A percentile compares a stretch with the other conserved stretches of the same genome.
These are phyloP conservation scores for Tauraco erythrolophus DNA, from an alignment of 2,113 vertebrate genomes.

Conservation along the genomic window DNA sequence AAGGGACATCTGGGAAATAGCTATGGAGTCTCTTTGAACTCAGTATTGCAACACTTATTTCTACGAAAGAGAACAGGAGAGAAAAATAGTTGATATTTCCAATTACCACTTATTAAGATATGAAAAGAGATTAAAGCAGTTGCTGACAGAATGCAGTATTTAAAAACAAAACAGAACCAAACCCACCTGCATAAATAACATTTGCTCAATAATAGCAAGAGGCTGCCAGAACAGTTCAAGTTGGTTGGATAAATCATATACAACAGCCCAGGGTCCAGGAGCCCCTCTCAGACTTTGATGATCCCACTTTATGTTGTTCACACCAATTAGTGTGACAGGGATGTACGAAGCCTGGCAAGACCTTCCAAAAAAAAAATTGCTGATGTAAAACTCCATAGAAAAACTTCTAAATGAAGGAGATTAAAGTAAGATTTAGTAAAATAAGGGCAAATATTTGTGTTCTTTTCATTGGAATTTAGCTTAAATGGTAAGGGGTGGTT, in stretches of 20 bases:
- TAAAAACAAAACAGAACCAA: neutral
- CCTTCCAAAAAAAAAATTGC: neutral
- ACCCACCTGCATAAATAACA: neutral
- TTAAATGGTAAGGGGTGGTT: neutral
- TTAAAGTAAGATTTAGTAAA: neutral
- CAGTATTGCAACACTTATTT: neutral
- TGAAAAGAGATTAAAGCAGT: neutral
- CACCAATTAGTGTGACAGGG: neutral
- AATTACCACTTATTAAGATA: neutral
- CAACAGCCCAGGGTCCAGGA: neutral
- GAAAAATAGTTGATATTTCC: neutral
- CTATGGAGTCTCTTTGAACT: neutral
- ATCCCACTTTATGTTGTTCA: neutral
- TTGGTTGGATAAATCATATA: neutral
- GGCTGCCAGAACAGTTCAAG: neutral
- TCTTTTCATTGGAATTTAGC: neutral
- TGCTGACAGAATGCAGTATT: neutral
- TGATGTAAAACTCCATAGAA: neutral
- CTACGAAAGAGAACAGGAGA: neutral
- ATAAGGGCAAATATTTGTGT: neutral
- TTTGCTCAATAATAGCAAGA: neutral
- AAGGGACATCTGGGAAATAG: neutral
- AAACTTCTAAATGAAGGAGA: neutral
- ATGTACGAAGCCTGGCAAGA: neutral
- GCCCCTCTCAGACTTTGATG: neutral